Conservation (phyloP, 53 echinoderm and acorn worm genomes). For the Hippasteria phrygiana region DNA sequence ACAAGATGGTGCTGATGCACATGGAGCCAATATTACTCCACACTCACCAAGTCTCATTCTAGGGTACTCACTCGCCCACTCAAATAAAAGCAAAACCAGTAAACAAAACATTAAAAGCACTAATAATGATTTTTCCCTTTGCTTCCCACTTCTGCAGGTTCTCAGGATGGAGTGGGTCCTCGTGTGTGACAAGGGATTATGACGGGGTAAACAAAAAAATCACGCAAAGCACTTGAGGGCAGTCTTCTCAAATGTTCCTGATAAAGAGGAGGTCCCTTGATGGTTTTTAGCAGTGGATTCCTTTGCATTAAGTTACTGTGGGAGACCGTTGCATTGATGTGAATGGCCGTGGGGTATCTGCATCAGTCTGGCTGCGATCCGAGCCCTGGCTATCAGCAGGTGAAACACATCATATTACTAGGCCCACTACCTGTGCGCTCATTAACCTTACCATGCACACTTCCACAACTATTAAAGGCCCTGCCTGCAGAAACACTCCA, state of each 20-base stretch:
- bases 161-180: neutral
- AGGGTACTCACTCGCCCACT: too few relatives aligned
- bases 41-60: too few relatives aligned
- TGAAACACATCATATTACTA: constrained; percentile 64
- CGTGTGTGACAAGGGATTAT: constrained; percentile 24
- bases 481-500: constrained; percentile 62
- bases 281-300: constrained; percentile 53
- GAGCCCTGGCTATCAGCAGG: constrained; percentile 56
- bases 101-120: neutral
- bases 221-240: constrained; percentile 42
- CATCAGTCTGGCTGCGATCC: constrained; percentile 47
- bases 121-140: neutral
- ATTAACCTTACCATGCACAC: constrained; percentile 64
- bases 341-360: constrained; percentile 63
- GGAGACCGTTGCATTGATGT: constrained; percentile 52
- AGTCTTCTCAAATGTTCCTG: constrained; percentile 47
- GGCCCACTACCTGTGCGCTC: constrained; percentile 59
- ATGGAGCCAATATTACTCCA: too few relatives aligned
- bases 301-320: constrained; percentile 51
- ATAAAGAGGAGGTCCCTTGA: constrained; percentile 58
- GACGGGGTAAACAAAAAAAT: constrained; percentile 7
- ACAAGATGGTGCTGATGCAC: too few relatives aligned
- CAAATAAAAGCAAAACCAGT: neutral
- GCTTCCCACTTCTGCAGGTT: neutral
- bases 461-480: constrained; percentile 60